Conservation (phyloP, 1,140 invertebrate genomes). For the Leptoteleia sp. region DNA sequence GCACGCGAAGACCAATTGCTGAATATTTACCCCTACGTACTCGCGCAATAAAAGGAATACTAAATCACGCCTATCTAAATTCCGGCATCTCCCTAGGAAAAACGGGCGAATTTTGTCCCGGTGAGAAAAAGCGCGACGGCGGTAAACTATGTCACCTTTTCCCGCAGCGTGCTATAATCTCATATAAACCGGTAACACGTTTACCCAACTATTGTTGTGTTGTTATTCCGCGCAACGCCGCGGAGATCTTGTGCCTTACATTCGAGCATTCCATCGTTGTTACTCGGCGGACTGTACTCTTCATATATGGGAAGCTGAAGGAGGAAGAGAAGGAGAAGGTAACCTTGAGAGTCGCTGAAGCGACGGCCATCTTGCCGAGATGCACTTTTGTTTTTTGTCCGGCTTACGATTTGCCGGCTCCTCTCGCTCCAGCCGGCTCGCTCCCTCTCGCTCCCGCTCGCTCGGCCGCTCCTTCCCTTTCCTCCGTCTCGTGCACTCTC, state of each 20-base stretch:
- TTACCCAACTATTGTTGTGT: conserved; percentile 56
- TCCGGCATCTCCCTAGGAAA: conserved; percentile 1
- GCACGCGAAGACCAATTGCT: too few relatives aligned
- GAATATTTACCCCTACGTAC: too few relatives aligned
- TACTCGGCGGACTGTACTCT: conserved; percentile 68
- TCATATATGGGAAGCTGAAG: conserved; percentile 64
- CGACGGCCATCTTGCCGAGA: conserved; percentile 78
- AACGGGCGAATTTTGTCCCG: conserved; percentile 1
- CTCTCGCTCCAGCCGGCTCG: conserved; percentile 54
- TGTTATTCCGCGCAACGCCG: conserved; percentile 57
- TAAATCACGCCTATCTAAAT: conserved; percentile 1
- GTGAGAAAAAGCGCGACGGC: conserved; percentile 16
- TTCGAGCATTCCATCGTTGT: conserved; percentile 70
- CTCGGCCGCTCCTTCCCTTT: conserved; percentile 28
- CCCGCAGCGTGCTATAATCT: conserved; percentile 16
- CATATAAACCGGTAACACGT: conserved; percentile 58
- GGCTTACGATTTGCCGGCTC: conserved; percentile 69
- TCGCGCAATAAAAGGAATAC: background rate
- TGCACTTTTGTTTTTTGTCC: conserved; percentile 79
- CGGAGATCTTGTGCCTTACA: conserved; percentile 66
- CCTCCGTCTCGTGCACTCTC: conserved; percentile 50
- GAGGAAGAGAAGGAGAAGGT: conserved; percentile 69
- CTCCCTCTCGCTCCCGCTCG: conserved; percentile 40
- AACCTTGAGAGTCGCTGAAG: conserved; percentile 79
- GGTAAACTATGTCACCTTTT: conserved; percentile 55